Percentiles rank a stretch among this genome's conserved stretches.
phyloP scores from a whole-genome alignment of 2,888 invertebrate species.

The Drosophila nr. medialis region DNA sequence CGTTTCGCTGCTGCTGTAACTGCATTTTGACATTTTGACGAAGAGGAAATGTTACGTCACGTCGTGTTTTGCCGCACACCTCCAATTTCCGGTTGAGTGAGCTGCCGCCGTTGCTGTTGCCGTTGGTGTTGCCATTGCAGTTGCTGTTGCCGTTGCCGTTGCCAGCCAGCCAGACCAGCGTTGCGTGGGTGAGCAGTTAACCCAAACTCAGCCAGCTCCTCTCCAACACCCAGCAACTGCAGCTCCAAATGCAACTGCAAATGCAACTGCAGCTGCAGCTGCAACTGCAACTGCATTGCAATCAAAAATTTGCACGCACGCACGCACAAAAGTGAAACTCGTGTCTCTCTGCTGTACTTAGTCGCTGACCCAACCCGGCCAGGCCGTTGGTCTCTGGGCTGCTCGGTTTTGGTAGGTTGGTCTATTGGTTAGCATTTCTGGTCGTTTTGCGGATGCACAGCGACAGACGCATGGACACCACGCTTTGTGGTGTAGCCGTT shows the following conservation, averaged over 20 bases:
- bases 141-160: constrained; percentile 9
- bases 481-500: constrained; percentile 59
- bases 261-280: constrained; percentile 10
- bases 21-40: constrained; percentile 84
- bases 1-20: constrained; percentile 41
- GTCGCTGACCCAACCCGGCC: neutral
- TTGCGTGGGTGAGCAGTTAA: constrained; percentile 39
- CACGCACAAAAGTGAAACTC: constrained; percentile 60
- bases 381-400: constrained; percentile 18
- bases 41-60: constrained; percentile 85
- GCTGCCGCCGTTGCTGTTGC: constrained; percentile 53
- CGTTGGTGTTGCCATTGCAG: constrained; percentile 12
- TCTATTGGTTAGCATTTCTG: constrained; percentile 62
- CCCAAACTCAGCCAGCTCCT: constrained; percentile 26
- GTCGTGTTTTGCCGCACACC: constrained; percentile 85
- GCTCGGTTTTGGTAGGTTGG: constrained; percentile 36
- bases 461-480: constrained; percentile 53
- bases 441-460: constrained; percentile 67
- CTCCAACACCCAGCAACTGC: neutral
- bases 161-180: constrained; percentile 31
- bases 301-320: constrained; percentile 73
- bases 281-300: constrained; percentile 45
- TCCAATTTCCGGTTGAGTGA: constrained; percentile 84
- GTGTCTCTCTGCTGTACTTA: constrained; percentile 39
- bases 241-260: constrained; percentile 2